Evolutionary conservation across 2,888 invertebrate species (phyloP).

Genomic region (Temnothorax rugatulus): DNA sequence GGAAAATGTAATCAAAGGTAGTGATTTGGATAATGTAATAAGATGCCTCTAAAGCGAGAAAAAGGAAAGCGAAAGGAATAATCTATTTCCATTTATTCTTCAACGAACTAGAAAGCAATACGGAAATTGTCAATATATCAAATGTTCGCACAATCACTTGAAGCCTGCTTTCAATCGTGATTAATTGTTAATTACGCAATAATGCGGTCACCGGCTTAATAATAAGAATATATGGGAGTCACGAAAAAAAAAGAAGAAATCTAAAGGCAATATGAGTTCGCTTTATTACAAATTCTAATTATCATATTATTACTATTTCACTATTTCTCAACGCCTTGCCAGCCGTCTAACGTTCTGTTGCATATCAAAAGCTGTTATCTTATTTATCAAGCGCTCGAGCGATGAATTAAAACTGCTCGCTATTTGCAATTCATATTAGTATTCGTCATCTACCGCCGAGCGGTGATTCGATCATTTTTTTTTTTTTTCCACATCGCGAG

Average conservation of each 20-base stretch:
- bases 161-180: background rate
- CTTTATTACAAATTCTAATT: background rate
- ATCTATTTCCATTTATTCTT: constrained; percentile 14
- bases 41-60: background rate
- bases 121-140: background rate
- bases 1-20: background rate
- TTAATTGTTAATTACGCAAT: constrained; percentile 11
- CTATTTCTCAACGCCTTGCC: background rate
- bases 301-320: constrained; percentile 1
- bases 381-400: background rate
- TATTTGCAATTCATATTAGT: constrained; percentile 33
- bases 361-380: background rate
- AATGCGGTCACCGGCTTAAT: background rate
- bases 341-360: background rate
- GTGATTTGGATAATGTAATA: background rate
- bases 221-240: background rate
- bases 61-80: constrained; percentile 29
- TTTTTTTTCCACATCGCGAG: constrained; percentile 3
- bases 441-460: background rate
- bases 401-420: background rate
- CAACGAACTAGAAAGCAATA: constrained; percentile 10
- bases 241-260: background rate
- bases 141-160: background rate
- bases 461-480: constrained; percentile 5
- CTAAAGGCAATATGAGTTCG: background rate